These are phyloP conservation scores for Physeter macrocephalus DNA, from an alignment of 2,113 vertebrate genomes.

Conservation along the genomic window DNA sequence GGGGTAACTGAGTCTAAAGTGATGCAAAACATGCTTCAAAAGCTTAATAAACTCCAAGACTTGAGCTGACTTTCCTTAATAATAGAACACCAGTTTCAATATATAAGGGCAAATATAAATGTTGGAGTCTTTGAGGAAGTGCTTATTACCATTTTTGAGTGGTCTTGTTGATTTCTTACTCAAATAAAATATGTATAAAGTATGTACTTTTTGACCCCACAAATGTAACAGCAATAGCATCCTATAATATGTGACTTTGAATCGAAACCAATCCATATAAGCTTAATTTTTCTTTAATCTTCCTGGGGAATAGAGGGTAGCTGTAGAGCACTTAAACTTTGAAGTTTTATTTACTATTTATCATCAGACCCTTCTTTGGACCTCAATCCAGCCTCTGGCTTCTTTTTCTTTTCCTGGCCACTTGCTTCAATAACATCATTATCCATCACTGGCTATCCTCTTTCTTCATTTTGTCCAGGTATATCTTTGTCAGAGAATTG, in stretches of 20 bases:
- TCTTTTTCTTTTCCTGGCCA: neutral
- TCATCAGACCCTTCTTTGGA: neutral
- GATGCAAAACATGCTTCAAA: neutral
- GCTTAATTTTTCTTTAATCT: neutral
- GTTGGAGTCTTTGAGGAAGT: neutral
- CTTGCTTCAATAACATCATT: neutral
- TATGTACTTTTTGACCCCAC: neutral
- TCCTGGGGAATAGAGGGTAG: accelerated
- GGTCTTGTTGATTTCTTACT: neutral
- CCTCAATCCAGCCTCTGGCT: neutral
- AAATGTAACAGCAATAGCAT: neutral
- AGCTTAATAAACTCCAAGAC: neutral
- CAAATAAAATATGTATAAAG: neutral
- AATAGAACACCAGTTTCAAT: neutral
- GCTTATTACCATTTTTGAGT: neutral
- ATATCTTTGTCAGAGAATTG: neutral
- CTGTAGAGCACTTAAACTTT: neutral
- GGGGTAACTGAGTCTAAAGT: neutral
- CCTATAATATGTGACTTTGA: neutral
- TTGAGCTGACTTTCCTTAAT: neutral
- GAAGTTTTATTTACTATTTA: neutral
- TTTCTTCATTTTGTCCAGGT: neutral
- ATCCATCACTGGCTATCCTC: neutral
- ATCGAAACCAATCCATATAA: neutral
- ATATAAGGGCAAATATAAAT: neutral